Evolutionary conservation across 2,113 vertebrate genomes (phyloP).

Genomic region (Aplodontia rufa): DNA sequence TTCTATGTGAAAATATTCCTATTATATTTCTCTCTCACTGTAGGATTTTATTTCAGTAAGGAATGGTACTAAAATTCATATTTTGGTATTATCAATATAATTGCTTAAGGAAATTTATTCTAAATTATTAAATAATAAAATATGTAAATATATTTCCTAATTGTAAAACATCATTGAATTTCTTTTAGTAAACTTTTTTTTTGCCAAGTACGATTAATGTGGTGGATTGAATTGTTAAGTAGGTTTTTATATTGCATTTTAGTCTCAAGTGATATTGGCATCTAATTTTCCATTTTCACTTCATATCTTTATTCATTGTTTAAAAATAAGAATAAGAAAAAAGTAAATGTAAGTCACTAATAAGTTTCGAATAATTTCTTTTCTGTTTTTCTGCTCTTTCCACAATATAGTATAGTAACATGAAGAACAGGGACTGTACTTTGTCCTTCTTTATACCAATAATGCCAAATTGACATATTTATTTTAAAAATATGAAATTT

Average conservation of each 20-base stretch:
- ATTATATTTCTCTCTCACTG: background rate
- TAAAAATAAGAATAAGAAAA: constrained; percentile 5
- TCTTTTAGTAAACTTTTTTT: background rate
- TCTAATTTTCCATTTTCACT: background rate
- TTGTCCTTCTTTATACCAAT: background rate
- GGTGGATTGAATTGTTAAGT: background rate
- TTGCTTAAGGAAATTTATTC: background rate
- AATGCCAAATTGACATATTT: background rate
- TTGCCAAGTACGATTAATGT: background rate
- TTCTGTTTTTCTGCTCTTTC: background rate
- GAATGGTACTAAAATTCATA: background rate
- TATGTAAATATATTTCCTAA: background rate
- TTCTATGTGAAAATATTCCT: background rate
- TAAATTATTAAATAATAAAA: background rate
- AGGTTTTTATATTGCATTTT: background rate
- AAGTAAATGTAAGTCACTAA: background rate
- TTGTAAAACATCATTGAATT: background rate
- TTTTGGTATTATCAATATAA: background rate
- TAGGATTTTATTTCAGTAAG: background rate
- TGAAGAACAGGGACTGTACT: background rate
- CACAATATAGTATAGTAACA: background rate
- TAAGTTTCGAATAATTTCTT: background rate
- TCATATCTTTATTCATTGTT: background rate
- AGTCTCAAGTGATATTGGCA: background rate
- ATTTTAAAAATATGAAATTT: constrained; percentile 40